Base-by-base conservation (phyloP, 1,140 invertebrate genomes). In the Leptoteleia sp. region DNA sequence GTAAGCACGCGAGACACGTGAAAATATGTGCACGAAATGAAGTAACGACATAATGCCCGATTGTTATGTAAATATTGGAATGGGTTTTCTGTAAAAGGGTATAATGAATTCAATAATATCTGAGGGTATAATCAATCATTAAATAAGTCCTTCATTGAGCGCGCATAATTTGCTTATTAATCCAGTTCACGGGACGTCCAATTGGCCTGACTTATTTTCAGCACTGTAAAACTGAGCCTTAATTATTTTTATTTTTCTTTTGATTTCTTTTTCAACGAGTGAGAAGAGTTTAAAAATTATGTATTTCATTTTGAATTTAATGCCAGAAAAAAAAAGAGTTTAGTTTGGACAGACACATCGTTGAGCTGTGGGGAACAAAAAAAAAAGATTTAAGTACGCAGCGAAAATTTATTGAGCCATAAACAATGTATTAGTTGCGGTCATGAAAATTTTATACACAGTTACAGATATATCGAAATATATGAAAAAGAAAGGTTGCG, bases 361-460 rank as follows among this genome's bases (percentile, higher is more conserved):
- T n/a, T n/a, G n/a, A n/a, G n/a, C n/a, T n/a, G n/a, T n/a, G n/a
- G n/a, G n/a, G n/a, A n/a, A n/a, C n/a, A n/a, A n/a, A n/a, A n/a
- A n/a, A n/a, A n/a, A n/a, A n/a, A n/a, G n/a, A n/a, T n/a, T n/a
- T n/a, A n/a, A n/a, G n/a, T n/a, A n/a, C n/a, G n/a, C n/a, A n/a
- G 37, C 37, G 55, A 54, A 71, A 77, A 77, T 71, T 59, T 77
- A 71, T 71, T 45, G 65, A 17, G 59, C 40, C 37, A 52, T 65
- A 77, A 78, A 78, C 65, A 67, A 61, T 50, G 43, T 72, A 72
- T 72, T 59, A 67, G 35, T 13, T 17, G 4, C 35, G 19, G 11
- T 3, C 16, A 50, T 4, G 12, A 68, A 57, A 57, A 59, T 70
- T 35, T 70, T 67, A 12, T 9, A 47, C 59, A 29, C 33, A 29